phyloP scores from a whole-genome alignment of 1,140 invertebrate genomes.

The Anastrepha ludens region DNA sequence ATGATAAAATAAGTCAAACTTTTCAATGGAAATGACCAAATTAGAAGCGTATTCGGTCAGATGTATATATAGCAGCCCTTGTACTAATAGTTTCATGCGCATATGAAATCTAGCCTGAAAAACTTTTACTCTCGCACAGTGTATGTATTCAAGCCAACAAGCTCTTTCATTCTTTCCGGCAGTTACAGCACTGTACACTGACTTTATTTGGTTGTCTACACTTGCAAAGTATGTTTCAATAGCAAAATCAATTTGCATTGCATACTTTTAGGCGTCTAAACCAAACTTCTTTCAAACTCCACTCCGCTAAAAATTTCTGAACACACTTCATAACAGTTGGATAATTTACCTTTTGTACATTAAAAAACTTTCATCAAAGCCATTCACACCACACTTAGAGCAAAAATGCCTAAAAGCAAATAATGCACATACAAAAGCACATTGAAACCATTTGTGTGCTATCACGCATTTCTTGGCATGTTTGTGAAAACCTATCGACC shows the following conservation, averaged over 20 bases:
- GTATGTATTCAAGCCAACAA: no score
- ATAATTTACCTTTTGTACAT: constrained; percentile 8
- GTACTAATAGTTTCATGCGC: no score
- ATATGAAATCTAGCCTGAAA: no score
- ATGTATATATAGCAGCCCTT: no score
- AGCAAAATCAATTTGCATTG: background rate
- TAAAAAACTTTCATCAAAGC: constrained; percentile 1
- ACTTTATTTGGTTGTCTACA: no score
- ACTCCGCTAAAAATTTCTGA: background rate
- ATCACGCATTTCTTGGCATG: constrained; percentile 21
- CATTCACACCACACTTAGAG: background rate
- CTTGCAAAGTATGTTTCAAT: no score
- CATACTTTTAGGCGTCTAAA: background rate
- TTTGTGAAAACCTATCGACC: constrained; percentile 16
- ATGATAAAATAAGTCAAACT: no score
- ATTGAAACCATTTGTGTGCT: constrained; percentile 22
- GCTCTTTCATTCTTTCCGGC: no score
- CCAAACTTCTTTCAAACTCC: background rate
- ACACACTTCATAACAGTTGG: constrained; percentile 18
- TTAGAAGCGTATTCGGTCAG: no score
- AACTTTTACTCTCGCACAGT: no score
- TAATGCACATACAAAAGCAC: background rate
- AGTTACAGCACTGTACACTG: no score
- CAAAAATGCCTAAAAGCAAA: background rate
- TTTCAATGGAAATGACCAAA: no score